These are phyloP conservation scores for Eremophila alpestris DNA, from an alignment of 2,797 vertebrate species.

Conservation along the genomic window DNA sequence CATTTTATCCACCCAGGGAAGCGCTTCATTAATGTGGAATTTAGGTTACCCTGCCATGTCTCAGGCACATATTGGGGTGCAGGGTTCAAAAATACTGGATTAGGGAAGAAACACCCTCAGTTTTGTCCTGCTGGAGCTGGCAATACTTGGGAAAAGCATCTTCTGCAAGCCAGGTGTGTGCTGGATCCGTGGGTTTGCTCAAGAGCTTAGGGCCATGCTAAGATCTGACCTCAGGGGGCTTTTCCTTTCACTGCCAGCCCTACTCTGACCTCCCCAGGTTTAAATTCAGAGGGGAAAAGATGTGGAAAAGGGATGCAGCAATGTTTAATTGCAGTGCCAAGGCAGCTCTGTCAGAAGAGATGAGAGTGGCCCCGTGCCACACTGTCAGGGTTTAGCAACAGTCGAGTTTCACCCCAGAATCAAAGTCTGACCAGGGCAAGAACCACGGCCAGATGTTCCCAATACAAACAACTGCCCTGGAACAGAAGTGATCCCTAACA, in stretches of 20 bases:
- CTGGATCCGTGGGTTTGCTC: rapidly evolving
- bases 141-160: neutral
- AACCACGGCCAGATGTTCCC: neutral
- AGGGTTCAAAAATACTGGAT: neutral
- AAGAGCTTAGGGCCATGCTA: neutral
- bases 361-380: rapidly evolving
- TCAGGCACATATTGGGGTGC: neutral
- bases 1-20: slow-evolving; percentile 1
- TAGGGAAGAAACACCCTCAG: neutral
- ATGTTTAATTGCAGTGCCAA: neutral
- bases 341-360: neutral
- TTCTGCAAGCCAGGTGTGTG: neutral
- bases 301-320: neutral
- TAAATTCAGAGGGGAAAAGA: neutral
- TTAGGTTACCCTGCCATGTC: neutral
- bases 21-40: neutral
- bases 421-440: neutral
- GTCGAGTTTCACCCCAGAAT: neutral
- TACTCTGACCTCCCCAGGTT: neutral
- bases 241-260: neutral
- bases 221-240: rapidly evolving
- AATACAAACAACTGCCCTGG: neutral
- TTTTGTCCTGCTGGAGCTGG: neutral
- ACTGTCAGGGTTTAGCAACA: rapidly evolving
- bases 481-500: neutral